These are phyloP conservation scores for Enteromius paludinosus DNA, from an alignment of 2,797 vertebrate species.

Conservation along the genomic window DNA sequence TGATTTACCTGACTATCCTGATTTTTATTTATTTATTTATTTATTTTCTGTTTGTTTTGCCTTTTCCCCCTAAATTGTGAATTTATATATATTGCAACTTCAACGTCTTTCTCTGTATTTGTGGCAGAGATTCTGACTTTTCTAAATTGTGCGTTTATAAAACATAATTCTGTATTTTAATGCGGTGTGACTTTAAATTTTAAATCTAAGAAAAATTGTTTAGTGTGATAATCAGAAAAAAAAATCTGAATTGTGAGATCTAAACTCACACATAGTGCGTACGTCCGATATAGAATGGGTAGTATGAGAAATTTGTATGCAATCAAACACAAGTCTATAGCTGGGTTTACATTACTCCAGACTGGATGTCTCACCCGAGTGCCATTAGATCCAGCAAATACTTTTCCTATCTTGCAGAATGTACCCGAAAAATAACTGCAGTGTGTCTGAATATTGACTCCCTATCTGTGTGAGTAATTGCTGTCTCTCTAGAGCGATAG, in stretches of 20 bases:
- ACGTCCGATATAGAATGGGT: background rate
- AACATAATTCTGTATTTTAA: background rate
- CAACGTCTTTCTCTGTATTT: background rate
- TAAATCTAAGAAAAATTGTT: too few relatives aligned
- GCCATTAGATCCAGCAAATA: conserved; percentile 1
- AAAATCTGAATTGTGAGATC: background rate
- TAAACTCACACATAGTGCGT: background rate
- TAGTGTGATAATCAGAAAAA: too few relatives aligned
- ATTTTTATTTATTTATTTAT: background rate
- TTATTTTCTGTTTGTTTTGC: background rate
- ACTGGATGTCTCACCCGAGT: background rate
- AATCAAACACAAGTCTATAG: background rate
- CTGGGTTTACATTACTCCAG: background rate
- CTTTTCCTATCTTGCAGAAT: conserved; percentile 1
- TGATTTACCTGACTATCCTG: background rate
- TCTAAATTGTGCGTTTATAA: background rate
- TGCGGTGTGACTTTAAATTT: background rate
- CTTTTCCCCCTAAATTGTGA: background rate
- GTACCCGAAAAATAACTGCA: conserved; percentile 13
- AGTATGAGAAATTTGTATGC: background rate
- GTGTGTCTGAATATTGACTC: conserved; percentile 22
- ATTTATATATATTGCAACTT: background rate
- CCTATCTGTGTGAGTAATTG: conserved; percentile 36
- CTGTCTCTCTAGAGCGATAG: background rate
- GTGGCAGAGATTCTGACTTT: background rate